These are phyloP conservation scores for Harpalus rufipes DNA, from an alignment of 2,888 invertebrate genomes.

Conservation along the genomic window DNA sequence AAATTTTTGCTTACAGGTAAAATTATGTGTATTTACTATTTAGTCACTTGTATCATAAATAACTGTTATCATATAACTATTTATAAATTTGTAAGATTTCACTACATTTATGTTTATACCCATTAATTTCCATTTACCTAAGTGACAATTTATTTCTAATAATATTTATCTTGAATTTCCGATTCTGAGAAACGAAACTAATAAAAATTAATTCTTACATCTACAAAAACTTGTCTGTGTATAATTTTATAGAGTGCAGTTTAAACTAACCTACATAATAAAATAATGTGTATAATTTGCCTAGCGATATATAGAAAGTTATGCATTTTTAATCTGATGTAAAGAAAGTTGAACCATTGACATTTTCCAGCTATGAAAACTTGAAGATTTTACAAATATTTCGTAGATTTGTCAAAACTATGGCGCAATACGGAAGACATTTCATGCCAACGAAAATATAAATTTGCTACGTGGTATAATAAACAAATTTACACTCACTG, in stretches of 20 bases:
- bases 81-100: too few species aligned
- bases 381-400: slow-evolving; percentile 10
- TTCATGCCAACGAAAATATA: background rate
- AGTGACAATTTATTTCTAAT: slow-evolving; percentile 19
- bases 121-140: background rate
- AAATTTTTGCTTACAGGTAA: too few species aligned
- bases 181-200: background rate
- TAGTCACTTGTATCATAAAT: too few species aligned
- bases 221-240: background rate
- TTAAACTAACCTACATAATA: slow-evolving; percentile 63
- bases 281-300: slow-evolving; percentile 64
- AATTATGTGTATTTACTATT: too few species aligned
- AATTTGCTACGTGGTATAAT: background rate
- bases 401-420: background rate
- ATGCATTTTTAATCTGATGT: slow-evolving; percentile 58
- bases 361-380: slow-evolving; percentile 56
- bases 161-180: background rate
- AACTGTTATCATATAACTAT: too few species aligned
- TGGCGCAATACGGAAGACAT: slow-evolving; percentile 1
- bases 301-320: slow-evolving; percentile 63
- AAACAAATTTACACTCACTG: background rate
- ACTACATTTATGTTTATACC: background rate
- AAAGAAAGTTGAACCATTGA: slow-evolving; percentile 64
- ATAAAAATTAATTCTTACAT: background rate
- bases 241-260: slow-evolving; percentile 46